These are phyloP conservation scores for Hofmannophila pseudospretella DNA, from an alignment of 2,888 invertebrate genomes.

Conservation along the genomic window DNA sequence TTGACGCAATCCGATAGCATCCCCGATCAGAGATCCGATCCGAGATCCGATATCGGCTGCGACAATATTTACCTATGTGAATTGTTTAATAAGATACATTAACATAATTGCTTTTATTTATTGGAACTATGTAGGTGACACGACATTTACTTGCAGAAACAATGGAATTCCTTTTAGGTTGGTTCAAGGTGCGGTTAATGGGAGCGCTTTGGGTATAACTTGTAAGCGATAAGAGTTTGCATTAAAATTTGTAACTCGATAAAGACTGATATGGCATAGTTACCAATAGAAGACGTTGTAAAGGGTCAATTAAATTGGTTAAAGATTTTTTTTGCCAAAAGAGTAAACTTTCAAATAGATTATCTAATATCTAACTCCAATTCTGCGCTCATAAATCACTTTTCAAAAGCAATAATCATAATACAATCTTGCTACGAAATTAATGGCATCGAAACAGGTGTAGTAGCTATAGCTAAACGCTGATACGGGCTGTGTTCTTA, in stretches of 20 bases:
- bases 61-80: slow-evolving; percentile 59
- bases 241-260: too few relatives aligned
- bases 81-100: slow-evolving; percentile 60
- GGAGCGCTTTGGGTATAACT: too few relatives aligned
- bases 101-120: slow-evolving; percentile 53
- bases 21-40: slow-evolving; percentile 66
- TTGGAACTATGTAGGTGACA: slow-evolving; percentile 15
- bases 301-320: too few relatives aligned
- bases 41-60: slow-evolving; percentile 53
- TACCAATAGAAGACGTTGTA: too few relatives aligned
- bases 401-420: background rate
- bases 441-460: slow-evolving; percentile 31
- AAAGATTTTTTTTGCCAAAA: too few relatives aligned
- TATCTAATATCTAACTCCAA: too few relatives aligned
- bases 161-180: background rate
- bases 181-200: too few relatives aligned
- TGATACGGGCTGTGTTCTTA: slow-evolving; percentile 31
- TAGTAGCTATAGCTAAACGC: slow-evolving; percentile 30
- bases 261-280: too few relatives aligned
- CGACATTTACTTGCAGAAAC: background rate
- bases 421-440: slow-evolving; percentile 8
- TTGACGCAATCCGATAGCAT: slow-evolving; percentile 73
- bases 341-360: too few relatives aligned
- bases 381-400: background rate
- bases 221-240: too few relatives aligned